Evolutionary conservation across 2,113 vertebrate species (phyloP).

Genomic region (Opisthocomus hoazin): DNA sequence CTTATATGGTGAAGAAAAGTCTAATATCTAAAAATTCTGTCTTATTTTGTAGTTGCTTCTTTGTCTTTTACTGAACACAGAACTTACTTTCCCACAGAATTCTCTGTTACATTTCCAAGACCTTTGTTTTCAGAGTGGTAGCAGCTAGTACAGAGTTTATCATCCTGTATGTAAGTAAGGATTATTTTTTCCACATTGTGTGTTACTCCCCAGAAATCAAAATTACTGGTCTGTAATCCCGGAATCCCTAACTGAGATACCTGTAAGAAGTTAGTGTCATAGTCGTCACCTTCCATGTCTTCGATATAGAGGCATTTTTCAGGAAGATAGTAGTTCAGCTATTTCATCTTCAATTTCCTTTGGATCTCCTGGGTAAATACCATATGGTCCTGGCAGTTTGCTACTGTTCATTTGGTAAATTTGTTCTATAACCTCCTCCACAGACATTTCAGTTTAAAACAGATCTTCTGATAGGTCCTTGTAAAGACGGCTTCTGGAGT

Average conservation of each 20-base stretch:
- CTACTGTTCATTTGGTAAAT: slow-evolving; percentile 31
- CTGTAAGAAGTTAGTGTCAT: neutral
- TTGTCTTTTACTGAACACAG: neutral
- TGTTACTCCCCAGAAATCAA: neutral
- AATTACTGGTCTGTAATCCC: neutral
- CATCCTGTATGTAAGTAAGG: neutral
- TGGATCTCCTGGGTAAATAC: slow-evolving; percentile 14
- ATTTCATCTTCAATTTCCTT: slow-evolving; percentile 22
- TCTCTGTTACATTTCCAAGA: neutral
- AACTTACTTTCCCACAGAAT: neutral
- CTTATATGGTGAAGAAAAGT: neutral
- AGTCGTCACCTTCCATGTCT: neutral
- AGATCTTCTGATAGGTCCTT: neutral
- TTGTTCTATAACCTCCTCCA: slow-evolving; percentile 29
- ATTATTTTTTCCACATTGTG: neutral
- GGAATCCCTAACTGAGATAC: neutral
- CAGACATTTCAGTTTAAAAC: neutral
- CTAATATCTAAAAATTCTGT: neutral
- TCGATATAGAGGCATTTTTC: neutral
- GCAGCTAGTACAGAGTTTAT: neutral
- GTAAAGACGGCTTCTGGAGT: neutral
- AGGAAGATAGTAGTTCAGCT: neutral
- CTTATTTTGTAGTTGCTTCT: neutral
- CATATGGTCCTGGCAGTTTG: neutral
- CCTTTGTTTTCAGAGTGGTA: neutral